Evolutionary conservation across 2,113 vertebrate genomes (phyloP), one percentile per base, ranked within the genome.

Genomic region (Alligator sinensis): DNA sequence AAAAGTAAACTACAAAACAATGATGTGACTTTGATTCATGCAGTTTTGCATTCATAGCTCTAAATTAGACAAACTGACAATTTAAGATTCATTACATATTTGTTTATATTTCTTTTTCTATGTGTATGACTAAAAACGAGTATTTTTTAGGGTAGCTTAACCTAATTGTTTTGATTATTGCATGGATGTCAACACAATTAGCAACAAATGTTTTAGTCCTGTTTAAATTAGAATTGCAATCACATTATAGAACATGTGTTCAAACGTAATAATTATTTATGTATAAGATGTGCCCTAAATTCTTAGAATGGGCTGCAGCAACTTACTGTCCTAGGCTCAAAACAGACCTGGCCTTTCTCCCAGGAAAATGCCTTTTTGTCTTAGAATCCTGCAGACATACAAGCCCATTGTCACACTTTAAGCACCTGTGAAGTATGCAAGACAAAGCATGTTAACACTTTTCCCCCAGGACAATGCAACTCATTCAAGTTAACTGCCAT

Each of bases 181-280:
- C n/a, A 27, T 66, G 14, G 15, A 0, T 1, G 3, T 18, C 70
- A 78, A 90, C 84, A 77, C 27, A 90, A 12, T 11, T 0, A 4
- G 66, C 38, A 72, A 38, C 68, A 72, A 72, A 24, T 27, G 11
- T 21, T 72, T 72, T 30, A 38, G 30, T 72, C 34, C 68, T 24
- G 19, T 72, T 72, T 72, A 72, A 72, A 38, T 12, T 72, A 38
- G 30, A 72, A 72, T 72, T 24, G 38, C 19, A 22, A 38, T 38
- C 10, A 22, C 22, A 34, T 70, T 70, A 70, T 11, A 34, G 11
- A 38, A 24, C 30, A 70, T 18, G 68, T 18, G 19, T 72, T 30
- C 34, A 72, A 72, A 38, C 5, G 24, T 38, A 21, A 72, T 38
- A 72, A 22, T 38, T 22, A 22, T 38, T 11, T 9, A 68, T 22